A percentile compares a stretch with the other conserved stretches of the same genome.
These are phyloP conservation scores for Gymnothorax reevesii DNA, from an alignment of 2,797 vertebrate species.

Conservation along the genomic window DNA sequence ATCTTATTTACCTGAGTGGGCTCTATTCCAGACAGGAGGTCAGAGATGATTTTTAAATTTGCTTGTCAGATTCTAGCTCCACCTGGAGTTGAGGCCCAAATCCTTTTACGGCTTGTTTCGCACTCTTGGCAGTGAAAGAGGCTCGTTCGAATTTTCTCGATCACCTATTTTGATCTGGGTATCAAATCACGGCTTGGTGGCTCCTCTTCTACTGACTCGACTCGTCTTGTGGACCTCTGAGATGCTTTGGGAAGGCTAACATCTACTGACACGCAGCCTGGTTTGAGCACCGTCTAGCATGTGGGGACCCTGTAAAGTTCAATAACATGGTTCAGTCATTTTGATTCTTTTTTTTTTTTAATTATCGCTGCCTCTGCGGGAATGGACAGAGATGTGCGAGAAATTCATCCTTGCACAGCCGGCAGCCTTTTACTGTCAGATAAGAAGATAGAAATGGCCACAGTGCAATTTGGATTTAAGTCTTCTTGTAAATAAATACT, in stretches of 20 bases:
- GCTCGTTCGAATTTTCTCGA: conserved; percentile 54
- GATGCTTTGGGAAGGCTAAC: conserved; percentile 52
- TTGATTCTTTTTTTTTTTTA: background rate
- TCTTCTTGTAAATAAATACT: background rate
- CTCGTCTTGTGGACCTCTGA: conserved; percentile 50
- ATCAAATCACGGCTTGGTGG: conserved; percentile 48
- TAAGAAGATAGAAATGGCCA: background rate
- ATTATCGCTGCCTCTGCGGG: background rate
- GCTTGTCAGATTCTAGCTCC: conserved; percentile 45
- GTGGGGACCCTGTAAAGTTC: background rate
- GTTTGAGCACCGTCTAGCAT: background rate
- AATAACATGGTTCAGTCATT: background rate
- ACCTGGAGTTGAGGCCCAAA: conserved; percentile 63
- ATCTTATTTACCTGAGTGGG: conserved; percentile 47
- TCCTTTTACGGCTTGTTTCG: conserved; percentile 59
- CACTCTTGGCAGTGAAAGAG: conserved; percentile 60
- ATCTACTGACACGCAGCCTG: conserved; percentile 22
- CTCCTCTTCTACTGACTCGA: conserved; percentile 54
- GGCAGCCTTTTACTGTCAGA: background rate
- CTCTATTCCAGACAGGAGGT: conserved; percentile 36
- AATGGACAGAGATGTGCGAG: background rate
- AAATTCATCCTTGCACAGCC: background rate
- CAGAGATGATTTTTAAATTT: conserved; percentile 26
- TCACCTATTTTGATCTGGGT: conserved; percentile 65
- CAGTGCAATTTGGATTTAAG: background rate